phyloP scores from a whole-genome alignment of 2,113 vertebrate species.

The Pelusios castaneus region DNA sequence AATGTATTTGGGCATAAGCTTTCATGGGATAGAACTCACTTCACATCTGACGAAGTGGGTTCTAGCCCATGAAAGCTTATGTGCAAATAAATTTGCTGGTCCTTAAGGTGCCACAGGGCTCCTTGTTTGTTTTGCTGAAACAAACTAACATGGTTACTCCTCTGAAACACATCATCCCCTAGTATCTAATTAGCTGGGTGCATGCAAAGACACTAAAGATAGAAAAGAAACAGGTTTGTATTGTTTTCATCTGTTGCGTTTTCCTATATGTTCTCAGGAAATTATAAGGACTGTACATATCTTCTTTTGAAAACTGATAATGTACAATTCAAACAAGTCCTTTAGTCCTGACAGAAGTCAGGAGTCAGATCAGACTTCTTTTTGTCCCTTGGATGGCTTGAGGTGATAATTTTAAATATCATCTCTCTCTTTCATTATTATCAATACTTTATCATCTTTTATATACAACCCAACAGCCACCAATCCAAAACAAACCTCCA shows the following conservation, averaged over 20 bases:
- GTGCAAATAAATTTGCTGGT: too few species aligned
- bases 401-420: background rate
- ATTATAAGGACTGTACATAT: background rate
- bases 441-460: background rate
- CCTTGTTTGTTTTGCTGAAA: too few species aligned
- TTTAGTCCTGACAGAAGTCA: background rate
- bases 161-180: background rate
- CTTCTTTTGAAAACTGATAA: background rate
- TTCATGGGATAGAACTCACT: too few species aligned
- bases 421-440: background rate
- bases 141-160: too few species aligned
- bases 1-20: too few species aligned
- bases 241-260: background rate
- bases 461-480: background rate
- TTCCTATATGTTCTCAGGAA: background rate
- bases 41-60: too few species aligned
- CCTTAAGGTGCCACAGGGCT: too few species aligned
- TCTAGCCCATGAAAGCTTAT: too few species aligned
- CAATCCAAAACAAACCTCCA: background rate
- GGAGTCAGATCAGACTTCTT: background rate
- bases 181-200: background rate
- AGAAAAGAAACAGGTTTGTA: background rate
- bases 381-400: background rate
- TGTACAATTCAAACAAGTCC: background rate
- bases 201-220: background rate